Evolutionary conservation across 2,113 vertebrate species (phyloP).

Genomic region (Seriola dumerili): DNA sequence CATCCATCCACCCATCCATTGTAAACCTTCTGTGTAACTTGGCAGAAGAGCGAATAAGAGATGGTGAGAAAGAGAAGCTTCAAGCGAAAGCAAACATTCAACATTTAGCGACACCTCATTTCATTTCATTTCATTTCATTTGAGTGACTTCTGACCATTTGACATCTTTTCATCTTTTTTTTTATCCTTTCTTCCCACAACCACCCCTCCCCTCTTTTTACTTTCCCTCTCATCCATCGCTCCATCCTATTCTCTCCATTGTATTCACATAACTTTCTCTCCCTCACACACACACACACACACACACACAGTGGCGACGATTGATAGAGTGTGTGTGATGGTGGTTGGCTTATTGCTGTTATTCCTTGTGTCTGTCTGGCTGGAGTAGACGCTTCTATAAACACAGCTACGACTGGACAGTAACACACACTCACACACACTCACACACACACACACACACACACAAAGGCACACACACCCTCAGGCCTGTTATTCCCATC

Average conservation of each 20-base stretch:
- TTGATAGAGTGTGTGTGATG: constrained; percentile 65
- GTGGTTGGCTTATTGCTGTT: constrained; percentile 72
- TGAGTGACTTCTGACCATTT: constrained; percentile 42
- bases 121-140: constrained; percentile 35
- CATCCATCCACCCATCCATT: not conserved
- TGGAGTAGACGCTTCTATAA: constrained; percentile 66
- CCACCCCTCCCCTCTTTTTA: constrained; percentile 16
- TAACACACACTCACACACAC: constrained; percentile 37
- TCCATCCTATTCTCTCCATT: constrained; percentile 35
- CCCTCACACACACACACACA: not conserved
- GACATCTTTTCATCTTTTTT: constrained; percentile 41
- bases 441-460: constrained; percentile 41
- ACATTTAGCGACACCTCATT: constrained; percentile 55
- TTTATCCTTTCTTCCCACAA: not conserved
- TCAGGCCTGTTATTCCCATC: constrained; percentile 58
- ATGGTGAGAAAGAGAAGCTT: constrained; percentile 2
- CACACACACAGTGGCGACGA: constrained; percentile 28
- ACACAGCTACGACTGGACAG: constrained; percentile 58
- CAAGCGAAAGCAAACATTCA: constrained; percentile 36
- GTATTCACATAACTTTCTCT: not conserved
- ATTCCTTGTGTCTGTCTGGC: constrained; percentile 70
- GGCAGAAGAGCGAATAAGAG: not conserved
- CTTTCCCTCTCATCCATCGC: constrained; percentile 58
- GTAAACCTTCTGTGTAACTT: constrained; percentile 34
- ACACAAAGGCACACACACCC: constrained; percentile 19